A percentile compares a stretch with the other conserved stretches of the same genome.
These are phyloP conservation scores for Eupleurogrammus muticus DNA, from an alignment of 2,797 vertebrate genomes.

Conservation along the genomic window DNA sequence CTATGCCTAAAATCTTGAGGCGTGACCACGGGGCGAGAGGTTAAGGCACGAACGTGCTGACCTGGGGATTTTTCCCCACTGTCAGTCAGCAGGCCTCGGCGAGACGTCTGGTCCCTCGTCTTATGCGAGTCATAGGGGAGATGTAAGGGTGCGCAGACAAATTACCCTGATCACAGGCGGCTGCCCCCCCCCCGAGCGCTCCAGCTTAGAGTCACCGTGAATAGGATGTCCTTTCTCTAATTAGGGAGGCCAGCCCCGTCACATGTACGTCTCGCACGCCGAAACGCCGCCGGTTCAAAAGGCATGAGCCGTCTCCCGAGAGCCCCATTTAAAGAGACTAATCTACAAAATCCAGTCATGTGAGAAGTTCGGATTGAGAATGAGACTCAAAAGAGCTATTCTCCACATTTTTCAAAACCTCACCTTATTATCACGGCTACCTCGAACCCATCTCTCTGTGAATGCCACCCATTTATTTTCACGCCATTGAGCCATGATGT, in stretches of 20 bases:
- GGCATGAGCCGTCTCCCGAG: constrained; percentile 7
- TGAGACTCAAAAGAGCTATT: constrained; percentile 30
- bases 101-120: constrained; percentile 39
- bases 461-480: constrained; percentile 46
- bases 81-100: constrained; percentile 47
- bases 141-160: constrained; percentile 48
- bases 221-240: constrained; percentile 59
- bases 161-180: constrained; percentile 66
- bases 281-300: constrained; percentile 33
- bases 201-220: constrained; percentile 52
- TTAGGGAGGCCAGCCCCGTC: constrained; percentile 42
- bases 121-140: constrained; percentile 24
- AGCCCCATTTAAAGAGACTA: constrained; percentile 40
- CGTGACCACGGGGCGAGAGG: constrained; percentile 37
- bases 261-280: constrained; percentile 39
- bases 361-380: constrained; percentile 44
- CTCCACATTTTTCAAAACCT: constrained; percentile 16
- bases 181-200: constrained; percentile 13
- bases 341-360: constrained; percentile 65
- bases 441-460: constrained; percentile 13
- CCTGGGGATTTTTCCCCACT: constrained; percentile 35
- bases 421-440: constrained; percentile 33
- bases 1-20: constrained; percentile 41
- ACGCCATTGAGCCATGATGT: constrained; percentile 26
- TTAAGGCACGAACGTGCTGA: constrained; percentile 51